Evolutionary conservation across 2,113 vertebrate genomes (phyloP).

Genomic region (Gambusia holbrooki): DNA sequence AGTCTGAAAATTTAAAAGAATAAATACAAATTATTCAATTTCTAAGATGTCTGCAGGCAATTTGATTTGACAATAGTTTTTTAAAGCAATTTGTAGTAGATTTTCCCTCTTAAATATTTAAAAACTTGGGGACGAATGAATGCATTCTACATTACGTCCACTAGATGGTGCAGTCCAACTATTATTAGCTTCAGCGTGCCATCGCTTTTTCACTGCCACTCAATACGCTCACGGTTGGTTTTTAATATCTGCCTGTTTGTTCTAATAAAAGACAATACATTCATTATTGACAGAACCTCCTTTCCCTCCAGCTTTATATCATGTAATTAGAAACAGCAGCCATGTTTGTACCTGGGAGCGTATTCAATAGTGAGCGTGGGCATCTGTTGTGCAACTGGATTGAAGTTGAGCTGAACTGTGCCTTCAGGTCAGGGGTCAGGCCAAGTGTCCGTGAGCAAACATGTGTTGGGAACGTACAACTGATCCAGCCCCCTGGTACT

Average conservation of each 20-base stretch:
- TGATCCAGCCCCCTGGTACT: slow-evolving; percentile 37
- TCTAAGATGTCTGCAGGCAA: not conserved
- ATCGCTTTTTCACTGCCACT: not conserved
- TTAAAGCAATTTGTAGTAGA: not conserved
- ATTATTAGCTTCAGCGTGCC: not conserved
- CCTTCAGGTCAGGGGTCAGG: slow-evolving; percentile 14
- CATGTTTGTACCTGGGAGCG: not conserved
- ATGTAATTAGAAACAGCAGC: not conserved
- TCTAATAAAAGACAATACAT: not conserved
- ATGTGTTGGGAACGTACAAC: slow-evolving; percentile 38
- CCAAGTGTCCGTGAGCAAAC: not conserved
- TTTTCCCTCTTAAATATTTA: too few species aligned
- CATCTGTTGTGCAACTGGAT: not conserved
- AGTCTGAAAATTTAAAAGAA: too few species aligned
- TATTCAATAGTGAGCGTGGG: not conserved
- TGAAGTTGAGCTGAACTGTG: not conserved
- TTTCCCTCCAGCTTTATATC: not conserved
- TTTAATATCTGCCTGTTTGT: not conserved
- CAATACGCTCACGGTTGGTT: not conserved
- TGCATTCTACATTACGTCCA: slow-evolving; percentile 18
- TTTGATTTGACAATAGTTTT: not conserved
- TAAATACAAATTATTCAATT: rapidly evolving
- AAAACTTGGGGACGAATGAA: too few species aligned
- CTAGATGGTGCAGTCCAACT: slow-evolving; percentile 35
- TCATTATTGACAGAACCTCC: not conserved